Conservation (phyloP, 1,140 invertebrate genomes). For the Pararge aegeria region DNA sequence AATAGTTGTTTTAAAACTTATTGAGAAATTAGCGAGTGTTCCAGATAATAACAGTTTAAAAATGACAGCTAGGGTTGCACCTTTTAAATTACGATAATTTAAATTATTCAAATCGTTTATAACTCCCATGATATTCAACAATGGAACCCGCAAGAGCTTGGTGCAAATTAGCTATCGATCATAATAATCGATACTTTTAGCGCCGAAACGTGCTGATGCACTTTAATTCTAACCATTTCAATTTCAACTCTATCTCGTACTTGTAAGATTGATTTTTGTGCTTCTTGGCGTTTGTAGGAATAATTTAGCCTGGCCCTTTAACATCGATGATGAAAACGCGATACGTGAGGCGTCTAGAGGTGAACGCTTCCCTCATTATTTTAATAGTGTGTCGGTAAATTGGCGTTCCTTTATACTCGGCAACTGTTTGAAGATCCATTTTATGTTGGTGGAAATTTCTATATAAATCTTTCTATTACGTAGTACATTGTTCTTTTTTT, state of each 20-base stretch:
- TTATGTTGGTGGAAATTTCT: background rate
- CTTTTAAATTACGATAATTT: background rate
- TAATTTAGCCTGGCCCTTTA: slow-evolving; percentile 42
- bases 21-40: too few relatives aligned
- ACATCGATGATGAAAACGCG: slow-evolving; percentile 48
- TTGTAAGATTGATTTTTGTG: slow-evolving; percentile 1
- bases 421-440: slow-evolving; percentile 9
- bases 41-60: too few relatives aligned
- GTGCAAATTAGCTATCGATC: slow-evolving; percentile 26
- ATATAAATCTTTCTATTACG: background rate
- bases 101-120: background rate
- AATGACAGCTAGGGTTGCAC: too few relatives aligned
- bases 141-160: slow-evolving; percentile 5
- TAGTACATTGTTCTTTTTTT: background rate
- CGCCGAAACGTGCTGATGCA: slow-evolving; percentile 30
- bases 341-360: slow-evolving; percentile 39
- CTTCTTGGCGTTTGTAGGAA: slow-evolving; percentile 7
- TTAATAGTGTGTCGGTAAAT: slow-evolving; percentile 43
- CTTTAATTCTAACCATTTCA: background rate
- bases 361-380: slow-evolving; percentile 31
- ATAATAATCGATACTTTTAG: slow-evolving; percentile 40
- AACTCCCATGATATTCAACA: background rate
- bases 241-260: background rate
- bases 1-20: too few relatives aligned
- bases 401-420: slow-evolving; percentile 33